phyloP scores from a whole-genome alignment of 2,113 vertebrate species.

The Parotia lawesii region DNA sequence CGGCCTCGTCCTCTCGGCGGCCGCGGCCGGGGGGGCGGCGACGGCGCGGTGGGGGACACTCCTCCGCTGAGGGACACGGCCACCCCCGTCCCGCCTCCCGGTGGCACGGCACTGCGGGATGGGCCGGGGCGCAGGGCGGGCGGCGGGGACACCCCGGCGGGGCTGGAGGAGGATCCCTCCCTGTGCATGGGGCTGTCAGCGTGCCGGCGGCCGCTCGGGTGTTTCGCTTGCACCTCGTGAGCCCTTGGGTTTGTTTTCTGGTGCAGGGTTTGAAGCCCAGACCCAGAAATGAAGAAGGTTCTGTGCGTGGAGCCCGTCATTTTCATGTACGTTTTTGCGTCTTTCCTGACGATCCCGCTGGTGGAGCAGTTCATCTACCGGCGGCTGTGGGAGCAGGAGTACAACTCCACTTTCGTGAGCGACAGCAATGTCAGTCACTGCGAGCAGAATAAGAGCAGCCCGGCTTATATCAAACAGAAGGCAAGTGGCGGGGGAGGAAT shows the following conservation, averaged over 20 bases:
- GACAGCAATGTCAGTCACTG: conserved; percentile 75
- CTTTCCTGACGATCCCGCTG: conserved; percentile 73
- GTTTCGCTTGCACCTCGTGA: fast-evolving
- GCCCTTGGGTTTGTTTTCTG: neutral
- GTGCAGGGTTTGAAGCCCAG: neutral
- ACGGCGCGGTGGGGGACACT: neutral
- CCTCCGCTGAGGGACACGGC: neutral
- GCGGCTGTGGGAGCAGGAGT: conserved; percentile 81
- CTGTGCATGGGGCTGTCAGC: neutral
- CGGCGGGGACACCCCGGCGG: neutral
- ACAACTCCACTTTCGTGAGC: conserved; percentile 76
- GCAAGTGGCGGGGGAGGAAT: conserved; percentile 50
- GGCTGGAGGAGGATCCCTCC: neutral
- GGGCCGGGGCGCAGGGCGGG: neutral
- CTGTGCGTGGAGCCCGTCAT: conserved; percentile 85
- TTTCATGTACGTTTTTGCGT: conserved; percentile 80
- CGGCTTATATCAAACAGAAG: conserved; percentile 67
- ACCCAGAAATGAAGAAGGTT: conserved; percentile 74
- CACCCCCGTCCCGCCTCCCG: neutral
- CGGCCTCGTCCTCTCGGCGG: neutral
- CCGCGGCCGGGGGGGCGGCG: neutral
- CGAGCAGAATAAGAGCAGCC: conserved; percentile 67
- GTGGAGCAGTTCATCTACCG: conserved; percentile 87
- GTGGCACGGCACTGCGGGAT: neutral
- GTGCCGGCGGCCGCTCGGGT: neutral